A percentile compares a stretch with the other conserved stretches of the same genome.
phyloP scores from a whole-genome alignment of 2,888 invertebrate species.

The Acrobeloides nanus region DNA sequence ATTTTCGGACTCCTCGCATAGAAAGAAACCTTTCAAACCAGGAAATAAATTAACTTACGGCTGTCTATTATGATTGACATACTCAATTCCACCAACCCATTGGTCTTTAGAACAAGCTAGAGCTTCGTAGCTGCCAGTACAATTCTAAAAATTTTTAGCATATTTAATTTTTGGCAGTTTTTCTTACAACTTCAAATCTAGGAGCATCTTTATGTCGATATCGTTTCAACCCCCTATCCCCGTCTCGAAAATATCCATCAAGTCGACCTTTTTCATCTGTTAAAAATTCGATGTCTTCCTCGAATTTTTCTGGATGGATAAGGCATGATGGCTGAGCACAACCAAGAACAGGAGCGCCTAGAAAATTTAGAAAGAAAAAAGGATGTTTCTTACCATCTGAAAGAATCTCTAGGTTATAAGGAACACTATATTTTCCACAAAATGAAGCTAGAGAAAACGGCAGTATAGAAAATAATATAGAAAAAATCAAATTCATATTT shows the following conservation, averaged over 20 bases:
- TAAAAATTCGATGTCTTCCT: slow-evolving; percentile 45
- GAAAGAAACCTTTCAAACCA: no score
- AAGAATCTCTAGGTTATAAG: slow-evolving; percentile 43
- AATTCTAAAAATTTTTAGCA: slow-evolving; percentile 42
- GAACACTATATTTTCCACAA: slow-evolving; percentile 48
- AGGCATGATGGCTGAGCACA: slow-evolving; percentile 51
- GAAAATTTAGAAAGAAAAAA: no score
- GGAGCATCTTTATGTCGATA: slow-evolving; percentile 34
- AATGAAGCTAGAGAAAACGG: no score
- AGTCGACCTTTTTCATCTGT: slow-evolving; percentile 37
- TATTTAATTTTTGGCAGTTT: no score
- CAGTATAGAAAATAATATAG: no score
- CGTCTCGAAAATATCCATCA: slow-evolving; percentile 49
- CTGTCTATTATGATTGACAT: slow-evolving; percentile 46
- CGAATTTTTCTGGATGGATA: slow-evolving; percentile 33
- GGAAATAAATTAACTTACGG: no score
- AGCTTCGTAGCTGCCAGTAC: slow-evolving; percentile 38
- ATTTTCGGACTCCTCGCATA: no score
- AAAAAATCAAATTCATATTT: no score
- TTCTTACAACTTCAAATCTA: slow-evolving; percentile 41
- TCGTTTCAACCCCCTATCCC: slow-evolving; percentile 34
- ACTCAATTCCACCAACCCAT: slow-evolving; percentile 52
- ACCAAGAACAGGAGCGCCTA: no score
- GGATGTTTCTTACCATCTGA: slow-evolving; percentile 25
- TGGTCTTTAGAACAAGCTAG: slow-evolving; percentile 48